These are phyloP conservation scores for Eumerus sabulonum DNA, from an alignment of 2,888 invertebrate species.

Conservation along the genomic window DNA sequence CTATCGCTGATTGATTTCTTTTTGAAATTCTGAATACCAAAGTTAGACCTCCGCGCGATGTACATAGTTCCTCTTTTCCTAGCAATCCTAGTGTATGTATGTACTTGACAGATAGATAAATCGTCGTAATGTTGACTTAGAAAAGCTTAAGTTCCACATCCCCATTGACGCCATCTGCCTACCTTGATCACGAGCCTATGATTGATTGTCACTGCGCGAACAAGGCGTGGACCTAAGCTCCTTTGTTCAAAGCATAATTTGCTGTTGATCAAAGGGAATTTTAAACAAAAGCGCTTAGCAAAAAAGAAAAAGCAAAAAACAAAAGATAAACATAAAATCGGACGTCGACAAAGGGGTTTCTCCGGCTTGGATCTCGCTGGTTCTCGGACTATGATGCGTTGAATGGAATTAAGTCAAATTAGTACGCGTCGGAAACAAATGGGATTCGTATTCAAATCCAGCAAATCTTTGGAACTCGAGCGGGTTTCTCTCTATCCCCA, in stretches of 20 bases:
- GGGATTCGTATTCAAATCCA: conserved; percentile 44
- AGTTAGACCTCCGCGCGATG: too few relatives aligned
- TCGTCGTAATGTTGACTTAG: conserved; percentile 16
- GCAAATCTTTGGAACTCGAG: conserved; percentile 3
- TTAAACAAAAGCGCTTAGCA: neutral
- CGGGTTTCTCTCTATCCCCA: neutral
- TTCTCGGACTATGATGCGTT: neutral
- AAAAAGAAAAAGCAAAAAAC: neutral
- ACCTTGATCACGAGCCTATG: neutral
- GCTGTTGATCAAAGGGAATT: conserved; percentile 19
- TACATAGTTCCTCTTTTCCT: neutral
- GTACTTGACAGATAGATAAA: conserved; percentile 3
- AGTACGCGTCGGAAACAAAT: conserved; percentile 21
- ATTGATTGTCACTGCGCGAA: conserved; percentile 3
- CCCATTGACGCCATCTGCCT: neutral
- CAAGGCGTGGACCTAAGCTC: neutral
- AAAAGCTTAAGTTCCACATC: conserved; percentile 21
- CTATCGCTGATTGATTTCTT: too few relatives aligned
- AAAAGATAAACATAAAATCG: too few relatives aligned
- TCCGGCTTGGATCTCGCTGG: neutral
- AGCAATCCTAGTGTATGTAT: neutral
- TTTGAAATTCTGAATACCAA: too few relatives aligned
- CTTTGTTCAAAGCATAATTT: neutral
- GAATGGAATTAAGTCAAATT: conserved; percentile 44
- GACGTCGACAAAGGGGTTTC: neutral